phyloP scores from a whole-genome alignment of 2,113 vertebrate genomes.

The Myodes glareolus region DNA sequence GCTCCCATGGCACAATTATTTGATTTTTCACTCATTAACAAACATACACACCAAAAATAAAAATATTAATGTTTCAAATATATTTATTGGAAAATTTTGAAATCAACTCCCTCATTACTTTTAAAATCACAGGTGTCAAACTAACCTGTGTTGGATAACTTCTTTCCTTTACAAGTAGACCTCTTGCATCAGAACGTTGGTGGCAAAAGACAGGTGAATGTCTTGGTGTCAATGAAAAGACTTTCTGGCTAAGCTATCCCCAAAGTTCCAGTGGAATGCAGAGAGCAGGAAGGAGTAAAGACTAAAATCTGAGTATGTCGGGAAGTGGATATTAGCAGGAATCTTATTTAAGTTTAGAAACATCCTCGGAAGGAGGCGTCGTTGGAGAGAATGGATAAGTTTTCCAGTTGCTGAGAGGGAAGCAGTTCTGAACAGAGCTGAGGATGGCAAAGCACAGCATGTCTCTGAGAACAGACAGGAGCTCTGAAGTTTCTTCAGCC shows the following conservation, averaged over 20 bases:
- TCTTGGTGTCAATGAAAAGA: neutral
- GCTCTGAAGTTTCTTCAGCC: neutral
- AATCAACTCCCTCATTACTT: neutral
- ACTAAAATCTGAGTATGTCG: neutral
- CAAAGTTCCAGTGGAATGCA: neutral
- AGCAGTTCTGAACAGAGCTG: neutral
- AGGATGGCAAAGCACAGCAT: neutral
- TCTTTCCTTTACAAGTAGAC: neutral
- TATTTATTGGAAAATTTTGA: neutral
- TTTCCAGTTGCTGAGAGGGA: neutral
- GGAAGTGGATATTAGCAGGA: neutral
- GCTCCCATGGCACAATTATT: neutral
- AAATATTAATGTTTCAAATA: neutral
- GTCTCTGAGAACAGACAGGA: neutral
- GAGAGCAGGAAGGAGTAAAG: neutral
- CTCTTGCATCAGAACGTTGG: neutral
- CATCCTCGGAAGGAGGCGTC: neutral
- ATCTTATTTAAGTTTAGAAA: conserved; percentile 5
- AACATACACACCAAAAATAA: neutral
- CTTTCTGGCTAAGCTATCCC: too few relatives aligned
- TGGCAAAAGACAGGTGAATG: neutral
- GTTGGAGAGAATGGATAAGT: neutral
- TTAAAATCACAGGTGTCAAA: neutral
- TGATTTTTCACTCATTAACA: neutral
- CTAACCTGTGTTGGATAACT: neutral